Evolutionary conservation across 2,888 invertebrate genomes (phyloP).

Genomic region (Synergus japonicus): DNA sequence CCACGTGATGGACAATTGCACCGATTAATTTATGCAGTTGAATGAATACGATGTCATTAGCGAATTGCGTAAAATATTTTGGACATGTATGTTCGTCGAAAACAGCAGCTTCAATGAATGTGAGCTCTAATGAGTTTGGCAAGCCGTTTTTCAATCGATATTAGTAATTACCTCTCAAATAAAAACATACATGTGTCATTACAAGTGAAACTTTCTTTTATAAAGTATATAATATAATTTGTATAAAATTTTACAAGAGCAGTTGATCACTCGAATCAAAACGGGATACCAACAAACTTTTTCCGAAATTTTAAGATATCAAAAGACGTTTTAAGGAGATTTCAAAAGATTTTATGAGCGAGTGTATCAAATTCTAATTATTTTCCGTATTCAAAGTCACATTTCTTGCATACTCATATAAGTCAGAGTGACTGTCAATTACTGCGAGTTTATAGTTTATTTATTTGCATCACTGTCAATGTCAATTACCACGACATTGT

Average conservation of each 20-base stretch:
- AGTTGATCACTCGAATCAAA: too few species aligned
- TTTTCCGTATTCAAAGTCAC: not conserved
- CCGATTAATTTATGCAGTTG: constrained; percentile 35
- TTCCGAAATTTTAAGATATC: too few species aligned
- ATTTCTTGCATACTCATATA: not conserved
- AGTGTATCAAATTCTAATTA: not conserved
- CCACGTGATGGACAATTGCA: constrained; percentile 36
- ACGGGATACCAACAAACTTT: too few species aligned
- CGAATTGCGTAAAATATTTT: constrained; percentile 24
- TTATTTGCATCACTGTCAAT: constrained; percentile 40
- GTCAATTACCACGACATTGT: constrained; percentile 36
- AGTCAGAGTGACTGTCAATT: constrained; percentile 30
- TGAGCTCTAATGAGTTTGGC: constrained; percentile 14
- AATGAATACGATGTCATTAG: constrained; percentile 29
- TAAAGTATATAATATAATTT: too few species aligned
- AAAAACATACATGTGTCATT: not conserved
- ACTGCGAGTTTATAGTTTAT: constrained; percentile 26
- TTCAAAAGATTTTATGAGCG: not conserved
- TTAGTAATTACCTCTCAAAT: constrained; percentile 12
- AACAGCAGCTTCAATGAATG: constrained; percentile 24
- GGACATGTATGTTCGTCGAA: not conserved
- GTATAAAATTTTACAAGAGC: too few species aligned
- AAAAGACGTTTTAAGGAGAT: too few species aligned
- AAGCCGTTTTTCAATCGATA: constrained; percentile 20
- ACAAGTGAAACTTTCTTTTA: too few species aligned